phyloP scores from a whole-genome alignment of 1,140 invertebrate genomes.

The Steinernema feltiae region DNA sequence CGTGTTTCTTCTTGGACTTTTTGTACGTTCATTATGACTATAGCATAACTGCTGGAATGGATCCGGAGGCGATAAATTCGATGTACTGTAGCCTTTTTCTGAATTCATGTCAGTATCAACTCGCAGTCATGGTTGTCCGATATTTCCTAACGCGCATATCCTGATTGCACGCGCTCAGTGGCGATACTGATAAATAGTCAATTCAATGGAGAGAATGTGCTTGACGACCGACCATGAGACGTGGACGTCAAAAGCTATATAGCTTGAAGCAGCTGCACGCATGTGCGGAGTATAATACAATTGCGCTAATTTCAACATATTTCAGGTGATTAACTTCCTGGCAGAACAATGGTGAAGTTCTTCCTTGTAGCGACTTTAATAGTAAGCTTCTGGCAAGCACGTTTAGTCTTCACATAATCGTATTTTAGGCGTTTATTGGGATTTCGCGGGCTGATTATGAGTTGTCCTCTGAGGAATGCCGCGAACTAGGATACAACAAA shows the following conservation, averaged over 20 bases:
- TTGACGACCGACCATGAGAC: not conserved
- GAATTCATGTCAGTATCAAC: too few species aligned
- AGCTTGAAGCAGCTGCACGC: too few species aligned
- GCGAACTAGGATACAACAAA: slow-evolving; percentile 43
- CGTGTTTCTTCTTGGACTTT: not conserved
- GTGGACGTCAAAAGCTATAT: not conserved
- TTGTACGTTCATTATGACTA: not conserved
- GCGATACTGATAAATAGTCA: not conserved
- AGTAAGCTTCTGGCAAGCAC: too few species aligned
- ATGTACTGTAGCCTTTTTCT: too few species aligned
- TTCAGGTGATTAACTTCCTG: too few species aligned
- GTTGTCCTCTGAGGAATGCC: slow-evolving; percentile 42
- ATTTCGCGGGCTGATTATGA: slow-evolving; percentile 23
- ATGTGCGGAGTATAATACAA: too few species aligned
- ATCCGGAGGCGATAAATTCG: not conserved
- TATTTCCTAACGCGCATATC: too few species aligned
- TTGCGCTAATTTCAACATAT: too few species aligned
- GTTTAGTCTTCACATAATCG: not conserved
- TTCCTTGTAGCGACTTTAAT: too few species aligned
- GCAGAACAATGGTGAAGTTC: too few species aligned
- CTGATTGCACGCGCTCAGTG: too few species aligned
- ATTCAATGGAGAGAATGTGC: not conserved
- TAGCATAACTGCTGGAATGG: not conserved
- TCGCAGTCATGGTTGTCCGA: too few species aligned
- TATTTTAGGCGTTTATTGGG: not conserved